Evolutionary conservation across 2,888 invertebrate species (phyloP), one percentile per base, ranked within the genome.

Genomic region (Lochmaea crataegi): DNA sequence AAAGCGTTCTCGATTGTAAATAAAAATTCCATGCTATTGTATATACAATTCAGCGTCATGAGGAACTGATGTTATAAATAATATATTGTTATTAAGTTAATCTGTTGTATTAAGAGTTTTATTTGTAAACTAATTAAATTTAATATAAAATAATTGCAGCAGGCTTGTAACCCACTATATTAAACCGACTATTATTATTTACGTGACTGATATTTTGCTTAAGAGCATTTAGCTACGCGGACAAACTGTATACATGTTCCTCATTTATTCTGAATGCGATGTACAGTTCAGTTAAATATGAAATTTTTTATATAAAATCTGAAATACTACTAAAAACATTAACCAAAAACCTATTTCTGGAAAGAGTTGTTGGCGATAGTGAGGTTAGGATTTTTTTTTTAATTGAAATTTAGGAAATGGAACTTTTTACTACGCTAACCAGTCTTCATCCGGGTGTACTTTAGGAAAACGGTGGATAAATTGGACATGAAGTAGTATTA

Each of bases 241-340:
- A 56, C 56, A 56, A 56, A 18, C 56, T 56, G n/a, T 51, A 56
- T 18, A 16, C n/a, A 18, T 18, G 18, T 56, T 56, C 56, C 56
- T 56, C 56, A 56, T 56, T 56, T 56, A 56, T 56, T 56, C 56
- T 56, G 56, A 56, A 56, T 18, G 11, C 14, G 16, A 16, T 56
- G 56, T 56, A 56, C 56, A 56, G 56, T 56, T 18, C 14, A 56
- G 10, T 18, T 56, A 18, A 56, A 16, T 45, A 45, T 45, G 45
- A 45, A 45, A 45, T 45, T 11, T 45, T 45, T 45, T 45, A 45
- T 45, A 45, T 4, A 11, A 45, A 45, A 45, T 12, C 11, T 2
- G 11, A 14, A 14, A 12, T 11, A 45, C 11, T 45, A 14, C 14
- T 4, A 45, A 12, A 12, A 45, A 45, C 11, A 45, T 14, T 45